These are phyloP conservation scores for Acanthornis magna DNA, from an alignment of 2,797 vertebrate genomes.

Conservation along the genomic window DNA sequence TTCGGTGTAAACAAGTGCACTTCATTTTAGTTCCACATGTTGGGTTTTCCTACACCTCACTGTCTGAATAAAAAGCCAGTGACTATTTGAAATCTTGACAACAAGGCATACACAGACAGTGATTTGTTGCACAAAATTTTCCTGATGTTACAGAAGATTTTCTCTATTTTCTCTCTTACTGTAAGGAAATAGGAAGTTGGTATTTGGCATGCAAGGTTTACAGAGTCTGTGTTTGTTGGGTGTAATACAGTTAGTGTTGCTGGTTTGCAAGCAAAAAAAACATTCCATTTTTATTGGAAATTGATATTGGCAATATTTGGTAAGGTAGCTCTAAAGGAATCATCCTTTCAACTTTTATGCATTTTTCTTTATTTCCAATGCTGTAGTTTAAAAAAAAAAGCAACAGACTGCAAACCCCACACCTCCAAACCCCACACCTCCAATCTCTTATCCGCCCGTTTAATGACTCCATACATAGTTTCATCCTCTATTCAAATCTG, in stretches of 20 bases:
- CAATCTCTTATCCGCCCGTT: background rate
- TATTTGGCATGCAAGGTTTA: background rate
- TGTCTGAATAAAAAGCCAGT: background rate
- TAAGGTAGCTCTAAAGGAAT: background rate
- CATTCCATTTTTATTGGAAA: background rate
- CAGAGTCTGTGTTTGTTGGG: background rate
- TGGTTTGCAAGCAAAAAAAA: background rate
- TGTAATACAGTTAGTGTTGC: background rate
- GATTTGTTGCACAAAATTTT: background rate
- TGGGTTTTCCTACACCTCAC: background rate
- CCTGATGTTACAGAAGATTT: background rate
- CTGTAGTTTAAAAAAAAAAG: background rate
- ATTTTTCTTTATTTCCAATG: background rate
- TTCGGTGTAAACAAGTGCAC: background rate
- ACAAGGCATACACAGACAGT: background rate
- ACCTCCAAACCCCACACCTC: fast-evolving
- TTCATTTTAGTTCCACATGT: background rate
- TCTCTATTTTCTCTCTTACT: background rate
- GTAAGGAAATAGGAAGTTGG: background rate
- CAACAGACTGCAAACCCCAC: fast-evolving
- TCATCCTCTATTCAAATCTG: background rate
- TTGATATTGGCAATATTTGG: background rate
- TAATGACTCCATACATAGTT: background rate
- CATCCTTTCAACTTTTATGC: background rate
- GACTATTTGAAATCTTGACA: background rate